Base-by-base conservation (phyloP, 2,888 invertebrate species). In the Patella depressa region DNA sequence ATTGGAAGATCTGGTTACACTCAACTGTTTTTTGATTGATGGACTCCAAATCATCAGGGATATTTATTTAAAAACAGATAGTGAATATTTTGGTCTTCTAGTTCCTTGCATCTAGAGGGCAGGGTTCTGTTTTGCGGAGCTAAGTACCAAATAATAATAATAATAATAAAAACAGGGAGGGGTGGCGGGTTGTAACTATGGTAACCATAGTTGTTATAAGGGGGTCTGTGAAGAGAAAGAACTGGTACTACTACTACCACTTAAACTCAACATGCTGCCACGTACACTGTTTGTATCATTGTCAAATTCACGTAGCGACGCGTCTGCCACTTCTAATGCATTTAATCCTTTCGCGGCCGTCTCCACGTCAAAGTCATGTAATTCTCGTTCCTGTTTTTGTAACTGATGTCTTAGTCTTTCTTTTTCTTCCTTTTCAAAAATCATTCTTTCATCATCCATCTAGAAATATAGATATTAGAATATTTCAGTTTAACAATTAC, bases 341-440 rank as follows among this genome's bases (percentile, higher is more conserved):
- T 91, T 97, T 93, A 98, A 97, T 89, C 99, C 99, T 93, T 97
- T 95, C 86, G 96, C 93, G 81, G 96, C 95, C 89, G 97, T 98
- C 93, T 98, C 98, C 90, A 95, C 95, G 93, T 99, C 98, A 93
- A 98, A 99, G 89, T 95, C 95, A 89, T 97, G 96, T 88, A 98
- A 93, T 91, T 98, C 97, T 81, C 95, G 94, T 91, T 96, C 95
- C 92, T 98, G 98, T 82, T 95, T 94, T 90, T 97, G 97, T 91
- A 96, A 96, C 90, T 98, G 94, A 89, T 96, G 94, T 86, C 96
- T 94, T 92, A 97, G 95, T 88, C 97, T 94, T 92, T 98, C 97
- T 59, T 95, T 95, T 77, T 97, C 95, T 92, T 98, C 98, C 90
- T 96, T 95, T 89, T 96, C 94, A 91, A 98, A 98, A 93, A 96